Conservation (phyloP, 2,113 vertebrate species). For the Cyphomyrus discorhynchus region DNA sequence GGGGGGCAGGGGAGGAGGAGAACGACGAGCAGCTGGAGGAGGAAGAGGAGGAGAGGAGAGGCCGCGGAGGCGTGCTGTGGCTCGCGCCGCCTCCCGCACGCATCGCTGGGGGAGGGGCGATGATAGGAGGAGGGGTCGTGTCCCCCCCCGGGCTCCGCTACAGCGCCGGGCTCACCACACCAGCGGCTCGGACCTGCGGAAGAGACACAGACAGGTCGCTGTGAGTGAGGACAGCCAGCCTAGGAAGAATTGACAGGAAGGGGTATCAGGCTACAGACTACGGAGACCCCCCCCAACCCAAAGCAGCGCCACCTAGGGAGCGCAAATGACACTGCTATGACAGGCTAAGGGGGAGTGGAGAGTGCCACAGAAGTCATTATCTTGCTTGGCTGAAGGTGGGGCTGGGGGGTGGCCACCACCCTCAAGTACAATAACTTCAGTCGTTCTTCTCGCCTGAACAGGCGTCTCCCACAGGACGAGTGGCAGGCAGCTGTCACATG, state of each 20-base stretch:
- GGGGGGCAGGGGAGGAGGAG: slow-evolving; percentile 44
- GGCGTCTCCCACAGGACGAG: not conserved
- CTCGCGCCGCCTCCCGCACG: slow-evolving; percentile 44
- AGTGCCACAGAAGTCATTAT: not conserved
- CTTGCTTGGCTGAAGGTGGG: not conserved
- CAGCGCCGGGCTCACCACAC: not conserved
- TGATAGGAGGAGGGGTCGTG: not conserved
- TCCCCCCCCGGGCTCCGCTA: not conserved
- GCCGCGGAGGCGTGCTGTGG: slow-evolving; percentile 44
- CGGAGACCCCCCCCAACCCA: too few species aligned
- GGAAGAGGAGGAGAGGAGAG: slow-evolving; percentile 39
- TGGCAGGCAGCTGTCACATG: not conserved
- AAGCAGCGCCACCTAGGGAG: not conserved
- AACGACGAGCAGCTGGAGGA: slow-evolving; percentile 27
- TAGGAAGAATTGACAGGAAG: not conserved
- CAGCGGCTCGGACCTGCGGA: slow-evolving; percentile 23
- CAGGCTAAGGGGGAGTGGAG: not conserved
- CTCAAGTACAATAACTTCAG: not conserved
- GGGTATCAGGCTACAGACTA: not conserved
- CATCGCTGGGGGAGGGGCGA: slow-evolving; percentile 48
- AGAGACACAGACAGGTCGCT: slow-evolving; percentile 8
- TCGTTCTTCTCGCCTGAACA: not conserved
- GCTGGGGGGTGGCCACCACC: not conserved
- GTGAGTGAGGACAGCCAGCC: not conserved
- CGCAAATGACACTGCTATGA: not conserved